Evolutionary conservation across 2,113 vertebrate genomes (phyloP).

Genomic region (Amphiprion ocellaris): DNA sequence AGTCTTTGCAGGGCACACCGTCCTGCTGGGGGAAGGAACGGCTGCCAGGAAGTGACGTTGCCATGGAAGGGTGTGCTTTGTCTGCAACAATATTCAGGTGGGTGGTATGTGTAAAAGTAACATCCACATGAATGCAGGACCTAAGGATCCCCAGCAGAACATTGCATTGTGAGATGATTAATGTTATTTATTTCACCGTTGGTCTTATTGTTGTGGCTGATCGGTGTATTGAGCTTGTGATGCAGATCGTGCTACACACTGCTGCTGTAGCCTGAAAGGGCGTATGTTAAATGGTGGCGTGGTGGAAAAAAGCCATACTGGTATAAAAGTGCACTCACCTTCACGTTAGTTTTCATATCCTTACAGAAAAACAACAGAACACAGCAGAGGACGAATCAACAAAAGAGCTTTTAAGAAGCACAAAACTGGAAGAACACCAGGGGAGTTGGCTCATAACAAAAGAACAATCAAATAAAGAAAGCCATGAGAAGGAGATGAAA

Average conservation of each 20-base stretch:
- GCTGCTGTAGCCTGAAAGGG: slow-evolving; percentile 52
- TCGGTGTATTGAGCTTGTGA: slow-evolving; percentile 51
- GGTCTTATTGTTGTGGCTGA: too few relatives aligned
- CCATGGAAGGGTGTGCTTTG: too few relatives aligned
- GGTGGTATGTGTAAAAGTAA: too few relatives aligned
- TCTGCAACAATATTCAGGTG: too few relatives aligned
- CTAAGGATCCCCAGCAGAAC: too few relatives aligned
- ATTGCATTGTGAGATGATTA: too few relatives aligned
- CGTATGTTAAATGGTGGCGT: slow-evolving; percentile 55
- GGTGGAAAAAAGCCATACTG: slow-evolving; percentile 61
- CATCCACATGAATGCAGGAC: too few relatives aligned
- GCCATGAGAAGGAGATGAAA: slow-evolving; percentile 38
- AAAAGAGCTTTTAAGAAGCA: slow-evolving; percentile 50
- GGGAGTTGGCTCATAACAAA: slow-evolving; percentile 39
- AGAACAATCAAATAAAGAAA: slow-evolving; percentile 53
- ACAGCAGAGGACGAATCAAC: slow-evolving; percentile 74
- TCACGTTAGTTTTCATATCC: slow-evolving; percentile 80
- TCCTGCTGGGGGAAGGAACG: too few relatives aligned
- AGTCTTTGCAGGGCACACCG: too few relatives aligned
- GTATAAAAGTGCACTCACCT: slow-evolving; percentile 81
- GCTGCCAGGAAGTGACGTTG: too few relatives aligned
- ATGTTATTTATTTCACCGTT: too few relatives aligned
- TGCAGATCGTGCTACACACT: slow-evolving; percentile 52
- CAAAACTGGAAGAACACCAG: slow-evolving; percentile 46
- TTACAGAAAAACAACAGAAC: slow-evolving; percentile 82